Conservation (phyloP, 2,113 vertebrate genomes). For the Ramphastos sulfuratus region DNA sequence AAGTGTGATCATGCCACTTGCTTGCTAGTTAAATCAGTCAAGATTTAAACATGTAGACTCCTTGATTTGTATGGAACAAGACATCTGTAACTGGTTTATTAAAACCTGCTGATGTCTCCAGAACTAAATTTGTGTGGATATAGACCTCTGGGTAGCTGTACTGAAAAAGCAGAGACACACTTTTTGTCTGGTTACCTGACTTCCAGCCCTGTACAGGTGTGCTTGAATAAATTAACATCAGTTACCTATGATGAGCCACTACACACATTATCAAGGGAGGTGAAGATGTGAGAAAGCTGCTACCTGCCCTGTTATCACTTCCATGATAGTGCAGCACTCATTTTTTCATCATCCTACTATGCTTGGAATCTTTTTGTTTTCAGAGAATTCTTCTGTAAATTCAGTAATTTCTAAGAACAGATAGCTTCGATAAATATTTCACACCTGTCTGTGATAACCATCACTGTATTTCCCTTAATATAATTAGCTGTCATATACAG, state of each 20-base stretch:
- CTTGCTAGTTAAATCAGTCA: slow-evolving; percentile 74
- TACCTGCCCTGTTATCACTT: slow-evolving; percentile 80
- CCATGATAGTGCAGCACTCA: slow-evolving; percentile 73
- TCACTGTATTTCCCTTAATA: slow-evolving; percentile 43
- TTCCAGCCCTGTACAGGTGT: slow-evolving; percentile 81
- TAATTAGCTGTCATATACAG: slow-evolving; percentile 39
- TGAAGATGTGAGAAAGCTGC: slow-evolving; percentile 76
- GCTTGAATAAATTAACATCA: slow-evolving; percentile 88
- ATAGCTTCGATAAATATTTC: slow-evolving; percentile 47
- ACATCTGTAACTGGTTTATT: slow-evolving; percentile 78
- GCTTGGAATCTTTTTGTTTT: slow-evolving; percentile 60
- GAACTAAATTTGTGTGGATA: slow-evolving; percentile 67
- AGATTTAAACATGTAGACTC: slow-evolving; percentile 77
- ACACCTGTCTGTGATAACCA: slow-evolving; percentile 11
- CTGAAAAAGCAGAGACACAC: slow-evolving; percentile 63
- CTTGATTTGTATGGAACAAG: slow-evolving; percentile 72
- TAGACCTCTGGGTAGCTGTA: slow-evolving; percentile 70
- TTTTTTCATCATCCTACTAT: slow-evolving; percentile 52
- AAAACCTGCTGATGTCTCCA: slow-evolving; percentile 78
- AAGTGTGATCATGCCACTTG: slow-evolving; percentile 71
- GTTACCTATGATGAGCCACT: slow-evolving; percentile 84
- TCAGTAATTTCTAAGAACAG: not conserved
- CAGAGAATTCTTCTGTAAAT: slow-evolving; percentile 39
- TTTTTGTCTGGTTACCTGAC: slow-evolving; percentile 82
- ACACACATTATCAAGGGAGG: slow-evolving; percentile 90